Evolutionary conservation across 2,888 invertebrate species (phyloP), one percentile per base, ranked within the genome.

Genomic region (Watsonalla binaria): DNA sequence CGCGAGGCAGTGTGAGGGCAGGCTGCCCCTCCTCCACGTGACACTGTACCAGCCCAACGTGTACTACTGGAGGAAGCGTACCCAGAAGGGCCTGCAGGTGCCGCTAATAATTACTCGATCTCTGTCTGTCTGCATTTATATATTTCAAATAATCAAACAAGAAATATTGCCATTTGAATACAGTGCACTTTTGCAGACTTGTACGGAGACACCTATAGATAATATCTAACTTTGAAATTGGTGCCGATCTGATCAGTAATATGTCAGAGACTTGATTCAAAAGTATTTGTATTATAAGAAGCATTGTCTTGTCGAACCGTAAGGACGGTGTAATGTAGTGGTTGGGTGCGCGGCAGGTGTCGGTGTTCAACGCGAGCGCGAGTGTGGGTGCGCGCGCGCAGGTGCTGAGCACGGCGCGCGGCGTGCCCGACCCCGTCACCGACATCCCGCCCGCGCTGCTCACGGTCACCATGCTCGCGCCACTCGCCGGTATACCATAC

Each of bases 21-120:
- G 69, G 51, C 11, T 86, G 13, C 76, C 84, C 0, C 63, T 90
- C 0, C 1, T 86, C 0, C 82, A 86, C 56, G 42, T 76, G 2
- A 80, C 76, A 0, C 61, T 91, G 24, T 66, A 79, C 0, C 90
- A 90, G 59, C 90, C 90, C 0, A 90, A 90, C 60, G 54, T 91
- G 1, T 90, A 90, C 58, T 89, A 79, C 58, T 86, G 78, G 79
- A 75, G 67, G 46, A 79, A 67, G 52, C 81, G 74, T 51, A 52
- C 72, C 0, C 76, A 76, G 52, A 80, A 67, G 53, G 78, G 62
- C 14, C 46, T 84, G 7, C 88, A 87, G 80, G 89, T 86, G 59
- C 50, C 24, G 4, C 24, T 24, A 24, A 24, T 4, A 24, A 24
- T 24, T 24, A 24, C 24, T 24, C 24, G 24, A 24, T 24, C 24